phyloP scores from a whole-genome alignment of 2,797 vertebrate species.

The Poecilia gillii region DNA sequence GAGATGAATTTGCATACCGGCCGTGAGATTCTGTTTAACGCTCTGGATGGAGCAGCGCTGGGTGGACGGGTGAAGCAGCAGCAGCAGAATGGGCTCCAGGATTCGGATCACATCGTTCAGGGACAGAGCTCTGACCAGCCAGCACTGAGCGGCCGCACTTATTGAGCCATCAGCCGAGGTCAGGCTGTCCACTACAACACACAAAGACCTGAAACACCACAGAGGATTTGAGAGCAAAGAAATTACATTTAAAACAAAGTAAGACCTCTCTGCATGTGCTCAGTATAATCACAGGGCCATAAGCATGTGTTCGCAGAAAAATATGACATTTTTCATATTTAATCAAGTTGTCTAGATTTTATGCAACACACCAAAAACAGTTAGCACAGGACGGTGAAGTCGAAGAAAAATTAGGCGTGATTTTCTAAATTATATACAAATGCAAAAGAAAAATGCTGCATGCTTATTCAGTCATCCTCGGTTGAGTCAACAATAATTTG shows the following conservation, averaged over 20 bases:
- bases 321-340: not conserved
- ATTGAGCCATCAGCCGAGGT: slow-evolving; percentile 90
- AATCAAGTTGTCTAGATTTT: not conserved
- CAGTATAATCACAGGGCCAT: not conserved
- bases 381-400: not conserved
- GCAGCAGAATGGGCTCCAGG: slow-evolving; percentile 91
- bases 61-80: slow-evolving; percentile 93
- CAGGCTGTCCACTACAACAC: slow-evolving; percentile 94
- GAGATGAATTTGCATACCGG: slow-evolving; percentile 77
- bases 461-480: no score
- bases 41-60: slow-evolving; percentile 89
- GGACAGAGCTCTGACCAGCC: slow-evolving; percentile 92
- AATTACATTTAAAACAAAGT: not conserved
- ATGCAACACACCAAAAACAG: not conserved
- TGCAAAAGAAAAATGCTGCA: no score
- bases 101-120: slow-evolving; percentile 91
- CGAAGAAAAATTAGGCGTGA: not conserved
- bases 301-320: not conserved
- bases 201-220: slow-evolving; percentile 86
- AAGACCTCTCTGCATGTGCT: not conserved
- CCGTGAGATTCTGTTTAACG: slow-evolving; percentile 83
- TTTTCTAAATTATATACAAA: no score
- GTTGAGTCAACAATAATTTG: no score
- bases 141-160: slow-evolving; percentile 91
- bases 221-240: not conserved